These are phyloP conservation scores for Corydoras sp. DNA, from an alignment of 2,113 vertebrate genomes.

Conservation along the genomic window DNA sequence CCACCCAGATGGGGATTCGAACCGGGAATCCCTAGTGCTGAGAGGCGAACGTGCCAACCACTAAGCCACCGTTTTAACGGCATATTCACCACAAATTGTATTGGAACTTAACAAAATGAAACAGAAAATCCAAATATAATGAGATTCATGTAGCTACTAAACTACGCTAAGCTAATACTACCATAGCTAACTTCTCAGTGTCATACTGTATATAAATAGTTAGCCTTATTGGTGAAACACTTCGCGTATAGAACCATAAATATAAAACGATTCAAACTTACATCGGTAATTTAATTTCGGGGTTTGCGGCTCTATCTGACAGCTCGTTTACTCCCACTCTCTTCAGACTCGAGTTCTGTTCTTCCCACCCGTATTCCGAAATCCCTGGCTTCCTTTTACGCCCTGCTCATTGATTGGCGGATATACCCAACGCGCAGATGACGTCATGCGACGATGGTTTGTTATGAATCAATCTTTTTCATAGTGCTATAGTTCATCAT, in stretches of 20 bases:
- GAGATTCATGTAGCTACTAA: neutral
- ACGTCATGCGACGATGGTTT: neutral
- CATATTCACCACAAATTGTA: too few relatives aligned
- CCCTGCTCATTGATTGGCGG: neutral
- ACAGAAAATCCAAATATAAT: too few relatives aligned
- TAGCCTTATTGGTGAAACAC: neutral
- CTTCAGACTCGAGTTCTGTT: neutral
- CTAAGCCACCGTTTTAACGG: too few relatives aligned
- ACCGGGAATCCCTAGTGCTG: too few relatives aligned
- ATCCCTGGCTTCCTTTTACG: neutral
- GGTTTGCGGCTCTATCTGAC: neutral
- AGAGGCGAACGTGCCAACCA: too few relatives aligned
- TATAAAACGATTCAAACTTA: too few relatives aligned
- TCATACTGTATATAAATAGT: neutral
- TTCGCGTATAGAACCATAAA: neutral
- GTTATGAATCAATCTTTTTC: neutral
- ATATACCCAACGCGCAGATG: neutral
- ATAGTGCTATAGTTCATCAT: too few relatives aligned
- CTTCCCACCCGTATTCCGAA: neutral
- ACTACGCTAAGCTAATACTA: neutral
- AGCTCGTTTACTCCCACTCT: neutral
- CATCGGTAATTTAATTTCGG: neutral
- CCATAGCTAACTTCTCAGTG: neutral
- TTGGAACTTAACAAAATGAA: too few relatives aligned
- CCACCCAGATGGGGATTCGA: too few relatives aligned